Base-by-base conservation (phyloP, 2,888 invertebrate species). In the Cosmia trapezina region DNA sequence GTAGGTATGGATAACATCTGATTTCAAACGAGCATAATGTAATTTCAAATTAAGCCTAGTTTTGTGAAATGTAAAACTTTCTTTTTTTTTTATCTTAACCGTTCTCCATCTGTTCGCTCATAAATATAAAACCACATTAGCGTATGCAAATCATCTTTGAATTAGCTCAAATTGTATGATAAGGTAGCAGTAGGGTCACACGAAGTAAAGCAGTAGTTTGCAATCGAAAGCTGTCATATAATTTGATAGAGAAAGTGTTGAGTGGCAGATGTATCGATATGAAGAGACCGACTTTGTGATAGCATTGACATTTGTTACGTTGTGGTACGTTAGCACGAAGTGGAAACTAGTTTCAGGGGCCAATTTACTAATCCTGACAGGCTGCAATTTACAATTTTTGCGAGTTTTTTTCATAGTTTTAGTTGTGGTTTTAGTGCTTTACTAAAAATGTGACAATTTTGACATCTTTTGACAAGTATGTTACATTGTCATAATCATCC, bases 171-270 rank as follows among this genome's bases (percentile, higher is more conserved):
- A 54, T 14, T 28, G 4, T 43, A 0, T 22, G 41, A 14, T 56
- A 4, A 69, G n/a, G 60, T 74, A 75, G 70, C 75, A 78, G n/a
- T n/a, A n/a, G 70, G 79, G 59, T n/a, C n/a, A 2, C 66, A 68
- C 28, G 22, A 74, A 61, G 33, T 63, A 49, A 57, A 68, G 74
- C 12, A 64, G 63, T 78, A 62, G 80, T 83, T 72, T 67, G 65
- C 74, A 87, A 89, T 87, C 72, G 92, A 92, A 92, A 92, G 91
- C 81, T 73, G 83, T 76, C 76, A 61, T 54, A 73, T 70, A 83
- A 86, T 86, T 87, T 86, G 83, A 81, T 78, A 86, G 92, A 85
- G 92, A 92, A 92, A 93, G 92, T 85, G 61, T 70, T 70, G 56
- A 79, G 73, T 80, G 83, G 63, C 79, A 81, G 70, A 73, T 83